Evolutionary conservation across 2,113 vertebrate genomes (phyloP), one percentile per base, ranked within the genome.

Genomic region (Chunga burmeisteri): DNA sequence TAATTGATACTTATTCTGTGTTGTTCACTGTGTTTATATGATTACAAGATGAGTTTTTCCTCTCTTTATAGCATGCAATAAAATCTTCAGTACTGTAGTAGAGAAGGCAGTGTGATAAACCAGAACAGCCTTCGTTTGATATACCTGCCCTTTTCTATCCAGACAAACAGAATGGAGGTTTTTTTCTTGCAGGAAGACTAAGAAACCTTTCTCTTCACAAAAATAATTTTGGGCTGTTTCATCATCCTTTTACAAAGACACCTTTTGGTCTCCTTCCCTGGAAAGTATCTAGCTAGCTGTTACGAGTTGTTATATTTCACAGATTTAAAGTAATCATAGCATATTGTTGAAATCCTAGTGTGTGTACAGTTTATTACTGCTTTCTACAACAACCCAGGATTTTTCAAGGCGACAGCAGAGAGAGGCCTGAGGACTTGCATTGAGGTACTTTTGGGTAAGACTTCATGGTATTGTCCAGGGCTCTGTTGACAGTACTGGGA

Each of bases 1-100:
- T 95, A 97, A 96, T 94, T 97, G 94, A 95, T 96, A 97, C 93
- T 96, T 97, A 93, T 49, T 97, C 93, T 90, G 11, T 92, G 93
- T 95, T 96, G 89, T 87, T 96, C 95, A 91, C 81, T 94, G 83
- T 92, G 90, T 93, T 96, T 97, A 90, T 97, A 94, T 94, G 81
- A 91, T 84, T 94, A 66, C 75, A 71, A 92, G 94, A 97, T 87
- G 95, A 96, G 84, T 67, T 92, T 92, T 94, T 59, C 53, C 74
- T 92, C 59, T 92, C 88, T 91, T 95, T 94, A 94, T 56, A 65
- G 75, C 72, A 58, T 32, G 91, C 55, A 93, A 85, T 93, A 94
- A 97, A 96, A 91, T 96, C 75, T 93, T 93, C 66, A 90, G 75
- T 77, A 72, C 47, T 72, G 18, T 65, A 77, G 46, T 19, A 63